Base-by-base conservation (phyloP, 2,113 vertebrate genomes). In the Pleuronectes platessa region DNA sequence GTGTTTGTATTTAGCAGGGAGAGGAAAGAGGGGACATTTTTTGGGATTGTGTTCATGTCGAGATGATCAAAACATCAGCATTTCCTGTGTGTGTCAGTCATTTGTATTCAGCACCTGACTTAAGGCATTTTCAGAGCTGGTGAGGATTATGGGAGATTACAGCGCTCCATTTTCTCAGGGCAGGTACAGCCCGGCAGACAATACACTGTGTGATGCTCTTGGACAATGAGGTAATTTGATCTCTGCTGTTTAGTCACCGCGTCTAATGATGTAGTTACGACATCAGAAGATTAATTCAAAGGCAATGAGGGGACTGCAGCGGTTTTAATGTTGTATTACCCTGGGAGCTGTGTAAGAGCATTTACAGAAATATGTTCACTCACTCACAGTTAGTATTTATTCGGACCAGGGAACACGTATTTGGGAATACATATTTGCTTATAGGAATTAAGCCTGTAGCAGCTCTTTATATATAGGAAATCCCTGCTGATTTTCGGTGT, bases 101-200 rank as follows among this genome's bases (percentile, higher is more conserved):
- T 86, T 83, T 81, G 81, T 87, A 81, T 88, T 81, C 74, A 58
- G 77, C n/a, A 78, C 84, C 81, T 79, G 78, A 74, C 82, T 78
- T 51, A 64, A 79, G 83, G 76, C 62, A 70, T 89, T 83, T 86
- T 81, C 81, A 71, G 26, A 13, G 64, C 61, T 24, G 74, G 61
- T 55, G 40, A 76, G 82, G 86, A 87, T 90, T 84, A 84, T 79
- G 64, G 74, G 78, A 86, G 85, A 90, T 90, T 90, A 86, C 83
- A 83, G 85, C 51, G 55, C 74, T 87, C 78, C 55, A 76, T 86
- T 89, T 85, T 89, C 78, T 78, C 61, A 69, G 86, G 63, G 75
- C 78, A 77, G 72, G 61, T 21, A 18, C 65, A 81, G 69, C 72
- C 55, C 11, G 27, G 62, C 78, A 72, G 79, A 76, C 74, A 47